Evolutionary conservation across 1,140 invertebrate species (phyloP), one percentile per base, ranked within the genome.

Genomic region (Leucophenga varia): DNA sequence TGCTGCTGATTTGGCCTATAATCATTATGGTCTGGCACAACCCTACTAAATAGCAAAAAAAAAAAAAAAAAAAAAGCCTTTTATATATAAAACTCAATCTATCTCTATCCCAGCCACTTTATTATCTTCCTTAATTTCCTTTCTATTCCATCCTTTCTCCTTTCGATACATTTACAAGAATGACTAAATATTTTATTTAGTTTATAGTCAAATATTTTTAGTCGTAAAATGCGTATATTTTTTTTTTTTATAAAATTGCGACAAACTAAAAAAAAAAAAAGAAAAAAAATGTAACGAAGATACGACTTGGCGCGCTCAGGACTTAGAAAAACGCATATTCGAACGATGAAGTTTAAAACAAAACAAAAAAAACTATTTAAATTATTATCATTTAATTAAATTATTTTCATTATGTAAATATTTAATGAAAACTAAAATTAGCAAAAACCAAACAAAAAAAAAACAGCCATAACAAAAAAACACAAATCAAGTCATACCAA

Each of bases 221-320:
- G 63, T 67, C 61, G 47, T 57, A 59, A n/a, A n/a, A n/a, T n/a
- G n/a, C n/a, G n/a, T n/a, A n/a, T n/a, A n/a, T n/a, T n/a, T n/a
- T n/a, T n/a, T 48, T 68, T 65, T 67, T 63, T 65, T 65, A 65
- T 63, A 59, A 67, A 65, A 56, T 63, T 67, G 63, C 63, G 59
- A 63, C 63, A 67, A 67, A 65, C 63, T 63, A 65, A 65, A 64
- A n/a, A n/a, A n/a, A n/a, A n/a, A n/a, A n/a, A n/a, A n/a, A n/a
- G n/a, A n/a, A n/a, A n/a, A n/a, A n/a, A n/a, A n/a, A n/a, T n/a
- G n/a, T n/a, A 35, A 40, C 28, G 14, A 17, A 14, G 35, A 34
- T 21, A 45, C 53, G 61, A 65, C 61, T 48, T 49, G 42, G 63
- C 56, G 40, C 51, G 52, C 59, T 44, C 59, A 67, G 63, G 63